phyloP scores from a whole-genome alignment of 2,797 vertebrate species.

The Pristis pectinata region DNA sequence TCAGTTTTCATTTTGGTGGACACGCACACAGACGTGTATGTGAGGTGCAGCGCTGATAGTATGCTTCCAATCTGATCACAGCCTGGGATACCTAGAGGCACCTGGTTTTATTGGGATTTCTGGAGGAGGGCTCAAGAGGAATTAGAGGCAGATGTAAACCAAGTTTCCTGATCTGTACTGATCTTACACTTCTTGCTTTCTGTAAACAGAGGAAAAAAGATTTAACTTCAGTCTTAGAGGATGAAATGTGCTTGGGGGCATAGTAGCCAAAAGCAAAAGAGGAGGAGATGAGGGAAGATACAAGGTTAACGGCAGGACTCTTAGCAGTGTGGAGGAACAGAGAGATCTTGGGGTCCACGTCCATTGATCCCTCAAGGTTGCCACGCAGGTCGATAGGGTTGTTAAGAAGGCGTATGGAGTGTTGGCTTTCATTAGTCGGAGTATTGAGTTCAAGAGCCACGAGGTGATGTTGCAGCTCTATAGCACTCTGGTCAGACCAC shows the following conservation, averaged over 20 bases:
- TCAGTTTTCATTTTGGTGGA: conserved; percentile 9
- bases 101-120: neutral
- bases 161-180: neutral
- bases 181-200: too few species aligned
- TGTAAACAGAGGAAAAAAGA: neutral
- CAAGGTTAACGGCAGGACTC: too few species aligned
- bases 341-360: too few species aligned
- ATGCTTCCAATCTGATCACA: neutral
- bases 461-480: too few species aligned
- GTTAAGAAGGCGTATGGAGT: too few species aligned
- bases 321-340: too few species aligned
- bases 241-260: neutral
- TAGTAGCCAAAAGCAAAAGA: neutral
- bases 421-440: too few species aligned
- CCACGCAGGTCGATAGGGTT: too few species aligned
- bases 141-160: neutral
- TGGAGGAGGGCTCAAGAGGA: neutral
- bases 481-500: too few species aligned
- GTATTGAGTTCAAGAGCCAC: too few species aligned
- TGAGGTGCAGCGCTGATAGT: neutral
- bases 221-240: neutral
- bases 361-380: too few species aligned
- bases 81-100: neutral
- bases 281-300: too few species aligned
- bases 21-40: neutral